phyloP scores from a whole-genome alignment of 2,888 invertebrate species.

The Sericinus montela region DNA sequence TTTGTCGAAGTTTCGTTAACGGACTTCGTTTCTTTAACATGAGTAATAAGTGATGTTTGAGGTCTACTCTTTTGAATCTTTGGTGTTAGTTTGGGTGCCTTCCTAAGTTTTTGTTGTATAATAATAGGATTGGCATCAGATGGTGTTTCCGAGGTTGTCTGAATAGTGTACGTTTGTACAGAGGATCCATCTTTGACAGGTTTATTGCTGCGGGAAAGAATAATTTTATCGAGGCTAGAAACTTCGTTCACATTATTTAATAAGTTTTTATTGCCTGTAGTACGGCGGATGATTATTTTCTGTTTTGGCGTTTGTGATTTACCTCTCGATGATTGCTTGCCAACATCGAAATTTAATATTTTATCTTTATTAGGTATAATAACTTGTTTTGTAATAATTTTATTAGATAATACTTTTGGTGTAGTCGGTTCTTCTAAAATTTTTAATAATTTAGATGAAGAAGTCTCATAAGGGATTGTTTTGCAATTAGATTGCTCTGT shows the following conservation, averaged over 20 bases:
- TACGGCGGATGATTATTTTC: conserved; percentile 69
- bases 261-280: conserved; percentile 49
- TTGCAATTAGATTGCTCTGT: conserved; percentile 38
- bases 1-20: conserved; percentile 19
- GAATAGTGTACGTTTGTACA: conserved; percentile 68
- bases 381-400: conserved; percentile 48
- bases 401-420: conserved; percentile 44
- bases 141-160: conserved; percentile 51
- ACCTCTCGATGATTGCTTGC: conserved; percentile 49
- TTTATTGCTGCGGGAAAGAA: conserved; percentile 56
- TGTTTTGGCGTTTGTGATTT: conserved; percentile 58
- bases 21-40: conserved; percentile 41
- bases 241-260: conserved; percentile 56
- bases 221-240: conserved; percentile 60
- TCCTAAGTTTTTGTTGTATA: conserved; percentile 62
- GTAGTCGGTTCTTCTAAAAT: conserved; percentile 73
- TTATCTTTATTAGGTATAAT: conserved; percentile 61
- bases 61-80: conserved; percentile 61
- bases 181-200: conserved; percentile 50
- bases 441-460: conserved; percentile 77
- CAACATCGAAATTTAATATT: conserved; percentile 68
- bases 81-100: conserved; percentile 49
- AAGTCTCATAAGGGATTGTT: conserved; percentile 50
- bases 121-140: conserved; percentile 58
- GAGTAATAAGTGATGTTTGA: conserved; percentile 43